phyloP scores from a whole-genome alignment of 92 coral and sea anemone genomes.

The Epizoanthus ramosus region DNA sequence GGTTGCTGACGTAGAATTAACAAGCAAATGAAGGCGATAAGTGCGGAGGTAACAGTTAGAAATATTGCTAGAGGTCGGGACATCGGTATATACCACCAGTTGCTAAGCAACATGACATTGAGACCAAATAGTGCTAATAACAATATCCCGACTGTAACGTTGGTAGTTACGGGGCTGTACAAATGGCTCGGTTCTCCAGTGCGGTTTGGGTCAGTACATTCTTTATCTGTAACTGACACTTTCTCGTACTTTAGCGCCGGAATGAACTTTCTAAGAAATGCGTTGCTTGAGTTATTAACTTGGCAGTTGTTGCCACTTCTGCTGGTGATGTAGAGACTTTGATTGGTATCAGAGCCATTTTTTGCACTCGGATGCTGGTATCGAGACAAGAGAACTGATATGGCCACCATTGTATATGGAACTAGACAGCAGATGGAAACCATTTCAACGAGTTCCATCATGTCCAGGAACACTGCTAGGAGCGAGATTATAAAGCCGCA shows the following conservation, averaged over 20 bases:
- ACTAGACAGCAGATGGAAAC: slow-evolving; percentile 65
- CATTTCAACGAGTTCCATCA: slow-evolving; percentile 70
- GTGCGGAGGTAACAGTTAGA: slow-evolving; percentile 38
- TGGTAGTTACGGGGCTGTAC: slow-evolving; percentile 9
- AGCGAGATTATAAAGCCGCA: slow-evolving; percentile 60
- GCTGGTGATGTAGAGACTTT: background rate
- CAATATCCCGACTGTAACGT: slow-evolving; percentile 51
- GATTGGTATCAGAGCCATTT: background rate
- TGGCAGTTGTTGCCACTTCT: background rate
- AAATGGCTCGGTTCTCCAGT: background rate
- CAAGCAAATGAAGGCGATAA: slow-evolving; percentile 49
- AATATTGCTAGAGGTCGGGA: slow-evolving; percentile 43
- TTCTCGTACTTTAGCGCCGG: background rate
- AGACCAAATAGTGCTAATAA: slow-evolving; percentile 61
- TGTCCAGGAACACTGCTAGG: slow-evolving; percentile 65
- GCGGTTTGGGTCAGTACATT: slow-evolving; percentile 7
- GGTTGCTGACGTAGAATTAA: slow-evolving; percentile 63
- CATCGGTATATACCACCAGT: slow-evolving; percentile 27
- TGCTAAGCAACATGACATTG: slow-evolving; percentile 47
- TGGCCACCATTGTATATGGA: slow-evolving; percentile 74
- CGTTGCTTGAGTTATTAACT: slow-evolving; percentile 2
- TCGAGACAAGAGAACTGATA: slow-evolving; percentile 72
- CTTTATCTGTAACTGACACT: background rate
- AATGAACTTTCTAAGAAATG: slow-evolving; percentile 51
- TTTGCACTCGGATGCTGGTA: slow-evolving; percentile 43